phyloP scores from a whole-genome alignment of 64 coral and sea anemone species.

The Stylophora pistillata region DNA sequence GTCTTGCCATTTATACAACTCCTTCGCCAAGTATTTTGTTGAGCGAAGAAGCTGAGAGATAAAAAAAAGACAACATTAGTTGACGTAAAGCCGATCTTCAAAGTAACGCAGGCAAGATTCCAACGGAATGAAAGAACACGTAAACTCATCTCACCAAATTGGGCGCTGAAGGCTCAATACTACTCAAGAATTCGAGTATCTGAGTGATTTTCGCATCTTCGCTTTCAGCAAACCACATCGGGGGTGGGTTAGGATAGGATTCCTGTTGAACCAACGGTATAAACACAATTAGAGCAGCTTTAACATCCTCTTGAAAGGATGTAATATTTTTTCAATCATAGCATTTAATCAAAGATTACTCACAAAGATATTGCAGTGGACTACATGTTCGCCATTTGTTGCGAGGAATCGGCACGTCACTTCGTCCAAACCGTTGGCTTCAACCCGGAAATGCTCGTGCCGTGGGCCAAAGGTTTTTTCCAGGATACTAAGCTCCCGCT shows the following conservation, averaged over 20 bases:
- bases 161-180: slow-evolving; percentile 59
- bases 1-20: slow-evolving; percentile 73
- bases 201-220: slow-evolving; percentile 87
- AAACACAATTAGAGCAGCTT: slow-evolving; percentile 13
- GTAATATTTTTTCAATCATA: background rate
- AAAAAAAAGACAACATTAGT: slow-evolving; percentile 11
- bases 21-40: slow-evolving; percentile 73
- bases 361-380: slow-evolving; percentile 99
- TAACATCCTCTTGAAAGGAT: background rate
- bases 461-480: slow-evolving; percentile 87
- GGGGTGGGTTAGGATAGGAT: slow-evolving; percentile 81
- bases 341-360: background rate
- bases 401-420: slow-evolving; percentile 86
- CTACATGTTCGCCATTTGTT: slow-evolving; percentile 78
- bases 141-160: slow-evolving; percentile 68
- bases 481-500: slow-evolving; percentile 95
- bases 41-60: slow-evolving; percentile 75
- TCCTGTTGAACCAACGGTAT: slow-evolving; percentile 69
- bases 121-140: background rate
- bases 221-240: slow-evolving; percentile 98
- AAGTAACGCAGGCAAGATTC: background rate
- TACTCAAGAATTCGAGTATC: slow-evolving; percentile 78
- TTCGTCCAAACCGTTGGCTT: slow-evolving; percentile 98
- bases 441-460: slow-evolving; percentile 88
- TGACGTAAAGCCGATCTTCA: background rate